Conservation (phyloP, 2,888 invertebrate species). For the Dryobotodes eremita region DNA sequence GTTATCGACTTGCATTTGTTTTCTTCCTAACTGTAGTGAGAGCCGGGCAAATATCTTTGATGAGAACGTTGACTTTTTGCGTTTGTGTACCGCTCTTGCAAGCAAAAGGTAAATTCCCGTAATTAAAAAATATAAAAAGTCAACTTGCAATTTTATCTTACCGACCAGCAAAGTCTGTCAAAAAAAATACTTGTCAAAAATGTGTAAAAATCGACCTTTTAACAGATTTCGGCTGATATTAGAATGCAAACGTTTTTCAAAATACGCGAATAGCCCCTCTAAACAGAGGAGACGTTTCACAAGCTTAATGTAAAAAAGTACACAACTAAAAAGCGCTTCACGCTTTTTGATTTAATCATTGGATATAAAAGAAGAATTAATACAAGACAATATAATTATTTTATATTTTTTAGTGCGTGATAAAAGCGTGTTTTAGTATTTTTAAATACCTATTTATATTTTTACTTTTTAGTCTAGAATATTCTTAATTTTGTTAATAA, state of each 20-base stretch:
- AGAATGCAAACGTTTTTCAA: not conserved
- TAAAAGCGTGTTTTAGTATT: no score
- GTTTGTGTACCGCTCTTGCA: not conserved
- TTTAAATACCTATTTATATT: no score
- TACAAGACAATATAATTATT: no score
- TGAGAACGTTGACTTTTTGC: slow-evolving; percentile 14
- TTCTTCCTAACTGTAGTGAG: not conserved
- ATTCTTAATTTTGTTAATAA: no score
- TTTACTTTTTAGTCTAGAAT: no score
- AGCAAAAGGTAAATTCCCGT: not conserved
- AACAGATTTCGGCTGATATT: not conserved
- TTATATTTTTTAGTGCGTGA: no score
- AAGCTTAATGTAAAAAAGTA: not conserved
- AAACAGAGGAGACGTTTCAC: no score
- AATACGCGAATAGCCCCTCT: not conserved
- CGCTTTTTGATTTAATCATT: no score
- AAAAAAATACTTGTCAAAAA: not conserved
- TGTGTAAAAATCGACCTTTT: not conserved
- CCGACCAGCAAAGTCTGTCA: not conserved
- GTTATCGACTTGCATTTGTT: slow-evolving; percentile 28
- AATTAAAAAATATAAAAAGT: not conserved
- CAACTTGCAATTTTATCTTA: not conserved
- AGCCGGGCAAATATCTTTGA: not conserved
- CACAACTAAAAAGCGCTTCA: no score
- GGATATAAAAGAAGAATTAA: no score